Evolutionary conservation across 2,888 invertebrate genomes (phyloP).

Genomic region (Drosophila kanekoi): DNA sequence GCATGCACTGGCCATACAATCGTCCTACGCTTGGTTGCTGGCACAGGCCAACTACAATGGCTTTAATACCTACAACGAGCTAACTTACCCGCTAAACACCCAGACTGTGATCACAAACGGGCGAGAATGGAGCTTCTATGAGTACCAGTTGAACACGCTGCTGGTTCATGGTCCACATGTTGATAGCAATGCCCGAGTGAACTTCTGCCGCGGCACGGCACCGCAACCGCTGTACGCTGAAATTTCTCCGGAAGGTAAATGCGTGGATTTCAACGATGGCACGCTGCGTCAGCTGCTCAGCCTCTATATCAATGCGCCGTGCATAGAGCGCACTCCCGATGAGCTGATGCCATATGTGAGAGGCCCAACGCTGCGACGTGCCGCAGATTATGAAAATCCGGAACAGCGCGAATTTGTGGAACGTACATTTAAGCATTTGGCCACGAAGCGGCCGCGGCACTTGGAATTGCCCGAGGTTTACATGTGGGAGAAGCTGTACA

Average conservation of each 20-base stretch:
- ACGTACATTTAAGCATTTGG: conserved; percentile 88
- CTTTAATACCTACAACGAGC: conserved; percentile 95
- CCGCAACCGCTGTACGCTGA: conserved; percentile 91
- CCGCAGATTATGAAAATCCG: conserved; percentile 90
- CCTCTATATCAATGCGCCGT: conserved; percentile 90
- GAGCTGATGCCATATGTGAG: conserved; percentile 91
- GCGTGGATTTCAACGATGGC: conserved; percentile 92
- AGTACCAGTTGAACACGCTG: conserved; percentile 96
- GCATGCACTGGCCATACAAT: conserved; percentile 90
- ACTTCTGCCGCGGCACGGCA: conserved; percentile 92
- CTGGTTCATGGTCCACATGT: conserved; percentile 88
- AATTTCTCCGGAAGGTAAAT: conserved; percentile 87
- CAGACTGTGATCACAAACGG: conserved; percentile 97
- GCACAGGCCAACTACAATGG: conserved; percentile 94
- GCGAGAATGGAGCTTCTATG: conserved; percentile 92
- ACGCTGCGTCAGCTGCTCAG: conserved; percentile 90
- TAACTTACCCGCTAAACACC: conserved; percentile 95
- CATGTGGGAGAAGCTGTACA: conserved; percentile 93
- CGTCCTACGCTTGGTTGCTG: conserved; percentile 92
- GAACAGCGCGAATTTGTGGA: conserved; percentile 90
- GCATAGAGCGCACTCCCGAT: conserved; percentile 86
- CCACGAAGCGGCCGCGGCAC: conserved; percentile 89
- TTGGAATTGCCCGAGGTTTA: conserved; percentile 89
- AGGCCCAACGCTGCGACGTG: conserved; percentile 84
- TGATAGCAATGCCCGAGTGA: conserved; percentile 89